Conservation (phyloP, 30 jellyfish, hydroid and myxozoan species). For the Hydractinia symbiolongicarpus region DNA sequence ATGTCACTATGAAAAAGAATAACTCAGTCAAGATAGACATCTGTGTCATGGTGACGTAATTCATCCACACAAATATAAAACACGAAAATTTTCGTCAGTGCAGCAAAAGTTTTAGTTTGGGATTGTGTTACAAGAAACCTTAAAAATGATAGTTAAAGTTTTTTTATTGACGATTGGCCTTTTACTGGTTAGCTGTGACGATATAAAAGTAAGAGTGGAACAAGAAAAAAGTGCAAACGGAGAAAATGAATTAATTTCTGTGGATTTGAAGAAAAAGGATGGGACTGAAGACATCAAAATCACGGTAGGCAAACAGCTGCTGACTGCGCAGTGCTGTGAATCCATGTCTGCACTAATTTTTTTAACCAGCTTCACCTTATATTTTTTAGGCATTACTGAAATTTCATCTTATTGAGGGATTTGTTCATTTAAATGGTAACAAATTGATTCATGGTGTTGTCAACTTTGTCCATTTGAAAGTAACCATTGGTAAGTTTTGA, state of each 20-base stretch:
- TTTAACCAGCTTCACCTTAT: constrained; percentile 6
- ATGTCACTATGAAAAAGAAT: too few relatives aligned
- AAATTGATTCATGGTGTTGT: constrained; percentile 7
- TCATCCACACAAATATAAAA: too few relatives aligned
- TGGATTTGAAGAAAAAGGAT: constrained; percentile 6
- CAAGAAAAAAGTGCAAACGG: background rate
- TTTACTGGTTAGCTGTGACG: constrained; percentile 5
- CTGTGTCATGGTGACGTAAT: too few relatives aligned
- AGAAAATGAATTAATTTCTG: background rate
- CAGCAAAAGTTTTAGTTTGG: too few relatives aligned
- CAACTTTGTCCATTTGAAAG: constrained; percentile 10
- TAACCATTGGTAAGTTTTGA: background rate
- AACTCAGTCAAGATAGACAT: too few relatives aligned
- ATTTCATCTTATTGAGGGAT: constrained; percentile 22
- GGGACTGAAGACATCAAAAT: constrained; percentile 14
- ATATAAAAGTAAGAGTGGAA: background rate
- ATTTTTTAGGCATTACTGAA: constrained; percentile 9
- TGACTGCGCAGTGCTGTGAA: background rate
- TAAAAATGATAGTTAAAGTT: background rate
- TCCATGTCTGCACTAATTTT: too few relatives aligned
- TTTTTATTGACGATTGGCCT: background rate
- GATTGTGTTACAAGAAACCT: too few relatives aligned
- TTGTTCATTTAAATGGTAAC: constrained; percentile 23
- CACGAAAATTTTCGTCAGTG: too few relatives aligned
- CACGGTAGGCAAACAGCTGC: background rate